Base-by-base conservation (phyloP, 2,113 vertebrate genomes). In the Prolemur simus region DNA sequence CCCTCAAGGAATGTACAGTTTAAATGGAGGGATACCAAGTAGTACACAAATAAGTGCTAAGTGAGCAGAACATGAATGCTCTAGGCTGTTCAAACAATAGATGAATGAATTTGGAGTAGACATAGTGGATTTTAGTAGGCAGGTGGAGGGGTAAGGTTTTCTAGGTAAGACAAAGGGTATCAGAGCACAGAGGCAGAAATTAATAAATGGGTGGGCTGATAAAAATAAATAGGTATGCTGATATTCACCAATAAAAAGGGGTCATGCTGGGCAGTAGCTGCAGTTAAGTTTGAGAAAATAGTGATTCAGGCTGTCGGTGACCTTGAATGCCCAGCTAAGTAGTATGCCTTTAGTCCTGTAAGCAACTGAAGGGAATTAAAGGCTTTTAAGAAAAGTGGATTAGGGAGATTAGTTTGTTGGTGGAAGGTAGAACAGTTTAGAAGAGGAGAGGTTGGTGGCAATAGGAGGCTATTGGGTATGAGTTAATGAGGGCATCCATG, bases 351-450 rank as follows among this genome's bases (percentile, higher is more conserved):
- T 86, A 83, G 76, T 66, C 52, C 11, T 7, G 0, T 18, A 71
- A 76, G n/a, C 23, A 60, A 82, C 63, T 76, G 86, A 56, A 94
- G 42, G 74, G 66, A 93, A 78, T 10, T 54, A 80, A 64, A 88
- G 82, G 68, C 85, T 94, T 92, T 81, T 83, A 80, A 64, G 87
- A 69, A 80, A 88, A 77, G 82, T 89, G 76, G 42, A 66, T 94
- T 63, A 81, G 71, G 49, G 60, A 91, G 68, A 87, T 93, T 82
- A 49, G 60, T 77, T 86, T 83, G 78, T 84, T 91, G 63, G 78
- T 86, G 37, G 94, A 73, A 83, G 34, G 91, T 47, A 66, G n/a
- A 90, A 85, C 39, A n/a, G 60, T 89, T 97, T 91, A 93, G 77
- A 85, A 91, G 52, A 63, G 49, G 60, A 73, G 68, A 96, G 47